Evolutionary conservation across 2,113 vertebrate genomes (phyloP).

Genomic region (Australoheros scitulus): DNA sequence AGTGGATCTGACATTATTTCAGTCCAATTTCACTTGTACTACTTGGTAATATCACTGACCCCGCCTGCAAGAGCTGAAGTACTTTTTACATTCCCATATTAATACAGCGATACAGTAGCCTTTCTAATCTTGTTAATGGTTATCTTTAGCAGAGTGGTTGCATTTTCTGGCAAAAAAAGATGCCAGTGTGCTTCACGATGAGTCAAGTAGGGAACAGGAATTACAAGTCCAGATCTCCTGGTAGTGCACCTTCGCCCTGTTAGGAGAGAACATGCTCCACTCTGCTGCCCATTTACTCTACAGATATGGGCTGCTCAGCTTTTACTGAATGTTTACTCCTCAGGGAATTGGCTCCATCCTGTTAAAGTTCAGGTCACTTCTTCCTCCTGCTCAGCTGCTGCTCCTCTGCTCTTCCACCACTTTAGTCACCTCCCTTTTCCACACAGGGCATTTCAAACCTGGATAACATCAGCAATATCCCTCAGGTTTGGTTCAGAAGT

Average conservation of each 20-base stretch:
- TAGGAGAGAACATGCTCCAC: conserved; percentile 71
- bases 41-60: background rate
- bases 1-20: conserved; percentile 23
- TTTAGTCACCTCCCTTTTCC: conserved; percentile 60
- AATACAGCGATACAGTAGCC: background rate
- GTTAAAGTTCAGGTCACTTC: conserved; percentile 80
- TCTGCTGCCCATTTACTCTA: conserved; percentile 76
- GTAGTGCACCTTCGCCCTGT: conserved; percentile 67
- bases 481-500: conserved; percentile 15
- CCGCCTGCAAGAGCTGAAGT: background rate
- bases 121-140: conserved; percentile 31
- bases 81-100: background rate
- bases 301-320: conserved; percentile 72
- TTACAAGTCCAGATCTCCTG: conserved; percentile 71
- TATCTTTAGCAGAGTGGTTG: conserved; percentile 9
- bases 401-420: conserved; percentile 54
- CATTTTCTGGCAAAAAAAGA: conserved; percentile 35
- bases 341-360: conserved; percentile 76
- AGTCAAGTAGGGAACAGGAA: conserved; percentile 59
- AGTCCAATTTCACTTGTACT: conserved; percentile 1
- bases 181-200: conserved; percentile 39
- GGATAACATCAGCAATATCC: conserved; percentile 57
- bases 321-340: conserved; percentile 81
- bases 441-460: conserved; percentile 36
- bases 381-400: conserved; percentile 42